phyloP scores from a whole-genome alignment of 2,888 invertebrate genomes.

The Ditula angustiorana region DNA sequence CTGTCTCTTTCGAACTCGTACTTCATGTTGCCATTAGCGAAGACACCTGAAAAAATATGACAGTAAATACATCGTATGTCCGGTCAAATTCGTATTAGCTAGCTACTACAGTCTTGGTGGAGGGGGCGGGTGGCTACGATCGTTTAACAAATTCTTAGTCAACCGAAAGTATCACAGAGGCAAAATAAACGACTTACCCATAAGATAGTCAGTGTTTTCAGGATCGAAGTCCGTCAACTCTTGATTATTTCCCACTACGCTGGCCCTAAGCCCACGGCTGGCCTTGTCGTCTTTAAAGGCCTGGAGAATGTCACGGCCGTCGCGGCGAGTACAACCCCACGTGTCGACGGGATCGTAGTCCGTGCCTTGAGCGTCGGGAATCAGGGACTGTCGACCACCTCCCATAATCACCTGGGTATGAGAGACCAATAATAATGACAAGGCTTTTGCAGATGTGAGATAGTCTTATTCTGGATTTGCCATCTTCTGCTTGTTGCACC shows the following conservation, averaged over 20 bases:
- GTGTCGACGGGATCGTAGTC: constrained; percentile 86
- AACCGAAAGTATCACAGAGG: too few relatives aligned
- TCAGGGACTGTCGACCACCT: constrained; percentile 91
- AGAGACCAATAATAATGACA: constrained; percentile 13
- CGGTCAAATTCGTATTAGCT: too few relatives aligned
- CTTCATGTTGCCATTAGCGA: constrained; percentile 91
- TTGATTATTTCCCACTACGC: constrained; percentile 88
- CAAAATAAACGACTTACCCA: constrained; percentile 90
- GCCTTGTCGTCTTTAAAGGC: constrained; percentile 88
- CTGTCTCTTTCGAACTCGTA: constrained; percentile 90
- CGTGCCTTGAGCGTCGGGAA: constrained; percentile 83
- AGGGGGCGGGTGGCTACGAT: too few relatives aligned
- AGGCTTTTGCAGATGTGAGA: not conserved
- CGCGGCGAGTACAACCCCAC: constrained; percentile 89
- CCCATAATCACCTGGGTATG: constrained; percentile 92
- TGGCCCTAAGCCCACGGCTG: constrained; percentile 79
- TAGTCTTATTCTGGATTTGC: too few relatives aligned
- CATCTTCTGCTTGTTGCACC: too few relatives aligned
- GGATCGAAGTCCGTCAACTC: constrained; percentile 87
- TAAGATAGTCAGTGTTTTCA: constrained; percentile 89
- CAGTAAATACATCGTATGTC: too few relatives aligned
- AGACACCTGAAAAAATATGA: constrained; percentile 88
- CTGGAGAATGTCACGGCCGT: constrained; percentile 90
- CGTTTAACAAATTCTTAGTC: too few relatives aligned
- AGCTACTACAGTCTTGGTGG: too few relatives aligned